Conservation (phyloP, 2,888 invertebrate species). For the Scelioninae gen. 2 region DNA sequence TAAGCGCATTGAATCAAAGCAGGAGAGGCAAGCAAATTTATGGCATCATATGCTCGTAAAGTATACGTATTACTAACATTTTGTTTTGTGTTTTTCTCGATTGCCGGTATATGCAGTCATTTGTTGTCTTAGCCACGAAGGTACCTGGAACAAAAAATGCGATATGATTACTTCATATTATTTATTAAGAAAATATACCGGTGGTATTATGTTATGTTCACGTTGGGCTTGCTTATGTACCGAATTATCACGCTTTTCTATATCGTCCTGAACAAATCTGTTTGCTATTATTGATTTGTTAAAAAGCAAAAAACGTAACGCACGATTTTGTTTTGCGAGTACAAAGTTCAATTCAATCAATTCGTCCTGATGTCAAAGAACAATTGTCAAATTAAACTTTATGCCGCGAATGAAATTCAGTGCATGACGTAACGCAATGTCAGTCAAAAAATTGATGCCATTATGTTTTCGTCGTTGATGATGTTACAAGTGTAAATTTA, state of each 20-base stretch:
- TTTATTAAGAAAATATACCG: slow-evolving; percentile 21
- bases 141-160: slow-evolving; percentile 25
- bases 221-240: slow-evolving; percentile 4
- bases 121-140: slow-evolving; percentile 22
- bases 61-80: slow-evolving; percentile 32
- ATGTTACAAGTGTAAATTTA: slow-evolving; percentile 28
- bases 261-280: background rate
- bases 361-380: slow-evolving; percentile 22
- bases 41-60: slow-evolving; percentile 33
- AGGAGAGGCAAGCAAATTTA: slow-evolving; percentile 28
- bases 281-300: background rate
- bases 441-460: slow-evolving; percentile 20
- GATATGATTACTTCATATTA: slow-evolving; percentile 35
- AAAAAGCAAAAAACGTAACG: slow-evolving; percentile 5
- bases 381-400: slow-evolving; percentile 42
- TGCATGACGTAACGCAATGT: slow-evolving; percentile 20
- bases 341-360: too few relatives aligned
- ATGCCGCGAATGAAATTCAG: slow-evolving; percentile 20
- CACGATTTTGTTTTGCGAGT: too few relatives aligned
- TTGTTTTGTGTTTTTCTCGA: slow-evolving; percentile 23
- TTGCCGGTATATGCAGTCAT: background rate
- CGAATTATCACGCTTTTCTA: slow-evolving; percentile 8
- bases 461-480: slow-evolving; percentile 17
- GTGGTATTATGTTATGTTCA: slow-evolving; percentile 3
- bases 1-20: slow-evolving; percentile 38